Conservation (phyloP, 2,888 invertebrate genomes). For the Diloba caeruleocephala region DNA sequence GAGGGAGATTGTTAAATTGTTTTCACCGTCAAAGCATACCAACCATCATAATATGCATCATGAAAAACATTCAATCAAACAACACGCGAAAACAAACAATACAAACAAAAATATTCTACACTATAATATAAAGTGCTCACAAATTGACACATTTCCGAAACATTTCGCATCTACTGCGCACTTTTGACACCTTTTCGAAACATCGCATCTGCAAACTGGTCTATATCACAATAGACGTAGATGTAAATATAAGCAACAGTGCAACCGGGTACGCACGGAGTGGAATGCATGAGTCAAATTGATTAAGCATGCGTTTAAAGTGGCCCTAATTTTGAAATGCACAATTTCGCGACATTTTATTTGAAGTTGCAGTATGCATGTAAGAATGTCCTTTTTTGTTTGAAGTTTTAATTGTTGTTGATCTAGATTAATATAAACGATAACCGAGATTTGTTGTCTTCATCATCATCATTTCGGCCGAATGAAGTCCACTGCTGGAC, state of each 20-base stretch:
- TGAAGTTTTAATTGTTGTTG: constrained; percentile 6
- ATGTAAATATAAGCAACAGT: constrained; percentile 34
- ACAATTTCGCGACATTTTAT: constrained; percentile 42
- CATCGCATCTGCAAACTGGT: constrained; percentile 38
- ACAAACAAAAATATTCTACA: constrained; percentile 25
- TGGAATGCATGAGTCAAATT: constrained; percentile 70
- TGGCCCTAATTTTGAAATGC: constrained; percentile 73
- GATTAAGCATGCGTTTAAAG: constrained; percentile 66
- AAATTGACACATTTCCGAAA: constrained; percentile 18
- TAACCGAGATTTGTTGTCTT: no score
- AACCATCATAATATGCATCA: no score
- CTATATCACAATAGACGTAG: constrained; percentile 37
- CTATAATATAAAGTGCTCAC: constrained; percentile 22
- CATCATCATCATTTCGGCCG: no score
- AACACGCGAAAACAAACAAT: constrained; percentile 8
- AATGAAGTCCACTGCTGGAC: no score
- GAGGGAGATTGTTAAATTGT: no score
- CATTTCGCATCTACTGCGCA: constrained; percentile 8
- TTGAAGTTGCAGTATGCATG: no score
- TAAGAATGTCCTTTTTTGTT: neutral
- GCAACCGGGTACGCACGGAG: constrained; percentile 44
- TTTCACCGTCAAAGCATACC: no score
- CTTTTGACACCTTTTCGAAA: neutral
- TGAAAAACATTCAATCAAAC: no score
- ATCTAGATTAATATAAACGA: neutral